Percentiles rank a stretch among this genome's conserved stretches.
phyloP scores from a whole-genome alignment of 53 echinoderm and acorn worm genomes.

The Antedon mediterranea region DNA sequence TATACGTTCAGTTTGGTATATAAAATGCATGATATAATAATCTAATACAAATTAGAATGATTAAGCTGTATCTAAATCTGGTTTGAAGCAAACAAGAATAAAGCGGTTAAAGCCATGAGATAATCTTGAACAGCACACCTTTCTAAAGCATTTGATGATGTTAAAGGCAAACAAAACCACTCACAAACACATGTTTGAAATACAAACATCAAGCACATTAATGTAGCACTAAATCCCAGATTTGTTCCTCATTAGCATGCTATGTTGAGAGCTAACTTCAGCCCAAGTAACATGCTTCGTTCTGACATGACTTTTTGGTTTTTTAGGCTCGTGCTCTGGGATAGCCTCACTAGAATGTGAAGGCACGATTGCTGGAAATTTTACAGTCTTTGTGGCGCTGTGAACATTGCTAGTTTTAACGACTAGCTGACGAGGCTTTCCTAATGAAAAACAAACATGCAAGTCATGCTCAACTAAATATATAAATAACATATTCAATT shows the following conservation, averaged over 20 bases:
- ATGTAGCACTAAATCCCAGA: slow-evolving; percentile 5
- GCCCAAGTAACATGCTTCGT: slow-evolving; percentile 49
- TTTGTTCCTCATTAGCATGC: slow-evolving; percentile 35
- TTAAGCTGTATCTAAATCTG: not conserved
- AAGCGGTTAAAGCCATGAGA: not conserved
- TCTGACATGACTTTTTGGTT: slow-evolving; percentile 9
- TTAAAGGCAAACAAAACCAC: slow-evolving; percentile 8
- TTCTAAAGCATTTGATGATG: not conserved
- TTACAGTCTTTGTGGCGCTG: not conserved
- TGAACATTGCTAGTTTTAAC: not conserved
- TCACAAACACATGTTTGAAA: not conserved
- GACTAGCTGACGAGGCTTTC: not conserved
- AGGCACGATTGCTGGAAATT: slow-evolving; percentile 3
- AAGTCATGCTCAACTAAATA: not conserved
- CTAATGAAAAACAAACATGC: slow-evolving; percentile 7
- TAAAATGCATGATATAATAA: too few species aligned
- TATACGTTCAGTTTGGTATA: too few species aligned
- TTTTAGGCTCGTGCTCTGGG: not conserved
- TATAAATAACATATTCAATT: too few species aligned
- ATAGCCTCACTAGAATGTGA: not conserved
- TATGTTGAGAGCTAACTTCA: slow-evolving; percentile 36
- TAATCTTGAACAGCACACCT: not conserved
- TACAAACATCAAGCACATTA: not conserved
- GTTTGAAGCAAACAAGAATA: not conserved
- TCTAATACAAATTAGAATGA: too few species aligned